Evolutionary conservation across 1,140 invertebrate species (phyloP).

Genomic region (Calephelis virginiensis): DNA sequence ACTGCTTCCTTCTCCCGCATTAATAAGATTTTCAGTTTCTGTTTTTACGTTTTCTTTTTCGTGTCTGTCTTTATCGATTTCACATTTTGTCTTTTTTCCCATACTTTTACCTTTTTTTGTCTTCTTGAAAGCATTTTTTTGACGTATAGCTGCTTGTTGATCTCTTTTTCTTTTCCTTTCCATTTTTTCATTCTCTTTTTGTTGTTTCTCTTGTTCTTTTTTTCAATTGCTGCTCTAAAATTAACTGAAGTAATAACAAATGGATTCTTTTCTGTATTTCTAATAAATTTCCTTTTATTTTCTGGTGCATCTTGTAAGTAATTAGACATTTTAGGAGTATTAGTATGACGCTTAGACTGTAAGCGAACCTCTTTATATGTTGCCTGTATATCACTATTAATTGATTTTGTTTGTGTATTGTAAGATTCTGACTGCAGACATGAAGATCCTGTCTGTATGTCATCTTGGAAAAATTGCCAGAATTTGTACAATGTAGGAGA

Average conservation of each 20-base stretch:
- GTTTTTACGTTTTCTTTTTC: too few relatives aligned
- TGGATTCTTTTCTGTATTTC: not conserved
- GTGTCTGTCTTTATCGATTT: too few relatives aligned
- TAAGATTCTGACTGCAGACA: too few relatives aligned
- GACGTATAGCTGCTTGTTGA: not conserved
- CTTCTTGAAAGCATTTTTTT: not conserved
- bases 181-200: conserved; percentile 4
- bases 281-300: not conserved
- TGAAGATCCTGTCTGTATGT: too few relatives aligned
- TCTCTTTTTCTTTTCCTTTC: not conserved
- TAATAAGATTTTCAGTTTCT: too few relatives aligned
- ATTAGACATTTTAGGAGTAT: not conserved
- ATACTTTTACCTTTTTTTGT: not conserved
- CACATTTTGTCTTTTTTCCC: not conserved
- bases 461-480: too few relatives aligned
- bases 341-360: too few relatives aligned
- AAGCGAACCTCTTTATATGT: too few relatives aligned
- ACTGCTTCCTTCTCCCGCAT: too few relatives aligned
- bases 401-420: too few relatives aligned
- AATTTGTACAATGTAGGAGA: too few relatives aligned
- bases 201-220: not conserved
- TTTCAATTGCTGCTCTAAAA: conserved; percentile 1
- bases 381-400: too few relatives aligned
- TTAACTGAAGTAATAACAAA: not conserved
- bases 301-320: not conserved